phyloP scores from a whole-genome alignment of 2,113 vertebrate genomes.

The Syngnathoides biaculeatus region DNA sequence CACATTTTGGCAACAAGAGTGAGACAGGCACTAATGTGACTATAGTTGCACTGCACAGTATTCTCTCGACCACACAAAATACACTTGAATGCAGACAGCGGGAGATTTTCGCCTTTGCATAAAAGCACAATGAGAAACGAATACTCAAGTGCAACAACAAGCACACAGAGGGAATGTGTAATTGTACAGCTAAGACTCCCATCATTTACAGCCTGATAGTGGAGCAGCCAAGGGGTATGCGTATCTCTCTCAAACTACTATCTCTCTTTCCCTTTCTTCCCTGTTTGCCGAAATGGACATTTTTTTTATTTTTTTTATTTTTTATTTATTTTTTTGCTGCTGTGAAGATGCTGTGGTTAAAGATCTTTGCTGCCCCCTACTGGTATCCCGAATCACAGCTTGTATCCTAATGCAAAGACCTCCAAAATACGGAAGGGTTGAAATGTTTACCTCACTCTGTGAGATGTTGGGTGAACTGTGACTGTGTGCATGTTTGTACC shows the following conservation, averaged over 20 bases:
- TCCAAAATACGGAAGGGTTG: slow-evolving; percentile 40
- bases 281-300: slow-evolving; percentile 22
- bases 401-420: background rate
- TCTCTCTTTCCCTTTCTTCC: slow-evolving; percentile 11
- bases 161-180: slow-evolving; percentile 17
- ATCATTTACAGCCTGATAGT: slow-evolving; percentile 49
- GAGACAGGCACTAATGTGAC: slow-evolving; percentile 16
- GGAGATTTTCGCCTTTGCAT: slow-evolving; percentile 6
- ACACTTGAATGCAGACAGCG: slow-evolving; percentile 10
- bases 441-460: slow-evolving; percentile 39
- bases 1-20: background rate
- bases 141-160: background rate
- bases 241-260: slow-evolving; percentile 22
- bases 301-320: too few relatives aligned
- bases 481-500: slow-evolving; percentile 3
- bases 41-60: background rate
- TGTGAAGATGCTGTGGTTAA: background rate
- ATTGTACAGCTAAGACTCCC: slow-evolving; percentile 28
- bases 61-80: background rate
- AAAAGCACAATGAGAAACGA: slow-evolving; percentile 12
- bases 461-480: slow-evolving; percentile 5
- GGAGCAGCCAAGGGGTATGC: slow-evolving; percentile 46
- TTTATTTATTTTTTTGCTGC: too few relatives aligned
- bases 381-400: slow-evolving; percentile 2
- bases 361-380: slow-evolving; percentile 65